Percentiles rank a stretch among this genome's conserved stretches.
phyloP scores from a whole-genome alignment of 1,140 invertebrate species.

The Halictus rubicundus region DNA sequence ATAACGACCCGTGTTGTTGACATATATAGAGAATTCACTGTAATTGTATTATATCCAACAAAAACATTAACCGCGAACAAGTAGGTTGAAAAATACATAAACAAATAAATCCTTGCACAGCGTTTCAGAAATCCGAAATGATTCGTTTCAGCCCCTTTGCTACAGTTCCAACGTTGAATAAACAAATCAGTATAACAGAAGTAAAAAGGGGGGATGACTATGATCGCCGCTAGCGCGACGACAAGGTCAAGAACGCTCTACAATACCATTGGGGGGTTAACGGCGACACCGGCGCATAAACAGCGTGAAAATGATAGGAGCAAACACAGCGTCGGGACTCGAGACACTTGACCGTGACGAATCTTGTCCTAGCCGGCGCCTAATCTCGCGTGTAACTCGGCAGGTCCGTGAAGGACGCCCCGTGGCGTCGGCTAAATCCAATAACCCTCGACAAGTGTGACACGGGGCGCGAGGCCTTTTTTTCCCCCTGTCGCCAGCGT shows the following conservation, averaged over 20 bases:
- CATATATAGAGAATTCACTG: too few relatives aligned
- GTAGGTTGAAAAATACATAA: too few relatives aligned
- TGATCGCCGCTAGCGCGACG: too few relatives aligned
- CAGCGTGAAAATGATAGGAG: neutral
- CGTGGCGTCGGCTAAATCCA: conserved; percentile 73
- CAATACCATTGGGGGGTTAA: neutral
- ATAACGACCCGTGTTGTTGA: too few relatives aligned
- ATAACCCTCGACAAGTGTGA: conserved; percentile 77
- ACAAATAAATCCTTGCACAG: too few relatives aligned
- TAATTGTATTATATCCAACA: too few relatives aligned
- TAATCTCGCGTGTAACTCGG: conserved; percentile 77
- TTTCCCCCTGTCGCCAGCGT: conserved; percentile 16
- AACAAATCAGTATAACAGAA: too few relatives aligned
- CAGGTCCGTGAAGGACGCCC: conserved; percentile 67
- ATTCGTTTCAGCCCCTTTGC: too few relatives aligned
- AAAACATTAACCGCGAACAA: too few relatives aligned
- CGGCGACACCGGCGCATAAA: neutral
- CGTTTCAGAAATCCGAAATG: too few relatives aligned
- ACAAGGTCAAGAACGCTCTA: neutral
- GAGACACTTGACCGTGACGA: conserved; percentile 76
- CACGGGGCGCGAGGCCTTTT: conserved; percentile 50
- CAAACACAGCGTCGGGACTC: neutral
- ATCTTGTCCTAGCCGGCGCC: conserved; percentile 66
- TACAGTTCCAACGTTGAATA: too few relatives aligned
- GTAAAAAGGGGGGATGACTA: too few relatives aligned